Evolutionary conservation across 2,888 invertebrate genomes (phyloP), one percentile per base, ranked within the genome.

Genomic region (Heliconius ethilla): DNA sequence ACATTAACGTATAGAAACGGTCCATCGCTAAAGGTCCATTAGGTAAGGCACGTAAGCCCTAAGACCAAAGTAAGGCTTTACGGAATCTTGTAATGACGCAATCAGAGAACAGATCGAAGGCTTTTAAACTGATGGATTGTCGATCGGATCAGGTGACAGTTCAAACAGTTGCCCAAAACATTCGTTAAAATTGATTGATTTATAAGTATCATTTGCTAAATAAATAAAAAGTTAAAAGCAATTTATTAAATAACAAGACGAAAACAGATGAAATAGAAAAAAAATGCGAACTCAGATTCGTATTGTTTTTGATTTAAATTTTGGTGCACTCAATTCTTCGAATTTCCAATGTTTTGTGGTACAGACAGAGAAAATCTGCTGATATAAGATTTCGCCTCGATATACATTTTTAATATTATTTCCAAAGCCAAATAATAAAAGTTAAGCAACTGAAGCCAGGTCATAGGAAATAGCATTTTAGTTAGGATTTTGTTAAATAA

Each of bases 91-190:
- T 74, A 73, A 77, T 74, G 77, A 69, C 74, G 67, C 66, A 45
- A 77, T 77, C 77, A 77, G 45, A 62, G 75, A 59, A 66, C 29
- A 55, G 72, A 74, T 73, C 74, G 77, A 69, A 62, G 45, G 70
- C 55, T 33, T 45, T 72, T 69, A 74, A 67, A 77, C 67, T 77
- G 74, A 77, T 77, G 73, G 55, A 40, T 27, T 33, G 27, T 45
- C 40, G 27, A 18, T 29, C 55, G 33, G 55, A 51, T 70, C 55
- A 55, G 70, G 55, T 70, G 55, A 70, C 55, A 70, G 70, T 70
- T 72, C 59, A 72, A 33, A 72, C 55, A 72, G 33, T 59, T 33
- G 3, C 6, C 6, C 55, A 27, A 33, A 72, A 59, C 22, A 33
- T 72, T 33, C 3, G 11, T 29, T 33, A n/a, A 27, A 11, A n/a